Base-by-base conservation (phyloP, 2,797 vertebrate species). In the Mus spretus region DNA sequence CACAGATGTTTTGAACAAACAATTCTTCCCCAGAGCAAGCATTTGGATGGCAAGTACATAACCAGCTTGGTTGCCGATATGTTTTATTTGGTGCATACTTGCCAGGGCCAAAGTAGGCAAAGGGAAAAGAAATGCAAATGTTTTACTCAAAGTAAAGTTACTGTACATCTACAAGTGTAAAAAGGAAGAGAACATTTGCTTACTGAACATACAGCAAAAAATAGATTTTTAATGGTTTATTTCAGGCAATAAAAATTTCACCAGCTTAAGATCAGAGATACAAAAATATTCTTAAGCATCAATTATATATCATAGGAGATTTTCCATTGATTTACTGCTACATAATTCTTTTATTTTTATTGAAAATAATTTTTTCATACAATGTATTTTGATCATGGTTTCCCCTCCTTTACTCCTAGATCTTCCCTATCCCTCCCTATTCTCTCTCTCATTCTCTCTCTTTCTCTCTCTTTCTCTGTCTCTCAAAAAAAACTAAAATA, bases 61-160 rank as follows among this genome's bases (percentile, higher is more conserved):
- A 96, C 94, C 91, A 97, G 63, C 40, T 96, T 98, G 81, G 96
- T 97, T 97, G 91, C 83, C 93, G 84, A 96, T 96, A 88, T 83
- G 93, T 96, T 96, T 96, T 97, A 90, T 95, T 97, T 97, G 91
- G 89, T 82, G 78, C 15, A 0, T 96, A 90, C 80, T 92, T 96
- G 82, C 95, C 83, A 96, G 63, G 92, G 79, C 75, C 94, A 65
- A 97, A 95, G 22, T 90, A 84, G 83, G 87, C 83, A 93, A 96
- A 96, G 96, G 96, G 65, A 95, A 95, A 95, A 96, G 97, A 96
- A 97, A 95, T 93, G 86, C 77, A 96, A 93, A 95, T 86, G 90
- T 89, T 57, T 97, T 84, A 96, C 72, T 93, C 87, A 97, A 96
- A 61, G 89, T 80, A 97, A 97, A 95, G 93, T 91, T 96, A 78